Conservation (phyloP, 2,797 vertebrate genomes). For the Periparus ater region DNA sequence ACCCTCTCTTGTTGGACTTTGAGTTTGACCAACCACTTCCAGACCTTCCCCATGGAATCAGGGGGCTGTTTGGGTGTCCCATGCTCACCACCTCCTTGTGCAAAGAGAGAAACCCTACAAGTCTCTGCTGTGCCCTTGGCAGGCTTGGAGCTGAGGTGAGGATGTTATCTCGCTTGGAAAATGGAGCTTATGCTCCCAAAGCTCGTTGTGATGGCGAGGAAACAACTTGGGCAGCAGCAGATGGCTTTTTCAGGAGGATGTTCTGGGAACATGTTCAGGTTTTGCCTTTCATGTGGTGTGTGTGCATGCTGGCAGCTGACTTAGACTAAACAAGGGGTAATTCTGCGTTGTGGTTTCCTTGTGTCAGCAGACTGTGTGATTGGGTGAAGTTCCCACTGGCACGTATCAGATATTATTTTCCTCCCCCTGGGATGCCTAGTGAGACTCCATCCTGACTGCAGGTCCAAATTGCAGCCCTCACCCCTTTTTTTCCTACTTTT, state of each 20-base stretch:
- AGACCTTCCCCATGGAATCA: not conserved
- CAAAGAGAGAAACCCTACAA: not conserved
- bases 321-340: constrained; percentile 56
- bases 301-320: constrained; percentile 26
- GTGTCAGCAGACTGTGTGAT: not conserved
- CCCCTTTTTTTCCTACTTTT: not conserved
- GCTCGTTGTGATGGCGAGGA: not conserved
- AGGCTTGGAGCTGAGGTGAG: not conserved
- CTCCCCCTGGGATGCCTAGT: not conserved
- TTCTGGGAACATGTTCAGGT: constrained; percentile 28
- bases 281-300: constrained; percentile 37
- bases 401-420: not conserved
- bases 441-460: not conserved
- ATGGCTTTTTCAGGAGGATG: constrained; percentile 28
- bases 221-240: constrained; percentile 25
- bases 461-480: not conserved
- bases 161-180: not conserved
- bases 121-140: not conserved
- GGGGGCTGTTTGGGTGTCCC: accelerated
- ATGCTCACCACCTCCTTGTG: not conserved
- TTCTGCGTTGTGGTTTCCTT: constrained; percentile 8
- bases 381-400: not conserved
- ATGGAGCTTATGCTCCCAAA: not conserved
- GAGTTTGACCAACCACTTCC: not conserved
- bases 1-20: not conserved